Evolutionary conservation across 23 tunicate species (phyloP).

Genomic region (Pegea sp.): DNA sequence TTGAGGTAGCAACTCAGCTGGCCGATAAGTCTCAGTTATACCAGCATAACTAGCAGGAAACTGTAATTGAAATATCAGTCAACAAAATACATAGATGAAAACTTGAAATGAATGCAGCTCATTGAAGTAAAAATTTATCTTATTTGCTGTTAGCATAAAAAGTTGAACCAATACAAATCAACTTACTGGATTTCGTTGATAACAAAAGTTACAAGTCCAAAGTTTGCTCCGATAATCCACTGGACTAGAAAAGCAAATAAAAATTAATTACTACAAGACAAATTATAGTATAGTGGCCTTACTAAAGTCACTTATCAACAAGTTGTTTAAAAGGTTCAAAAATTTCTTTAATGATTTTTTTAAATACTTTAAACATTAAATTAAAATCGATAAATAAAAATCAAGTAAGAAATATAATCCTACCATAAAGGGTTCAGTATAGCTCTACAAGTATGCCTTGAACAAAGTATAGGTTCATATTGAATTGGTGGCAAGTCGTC

Average conservation of each 20-base stretch:
- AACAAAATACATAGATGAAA: neutral
- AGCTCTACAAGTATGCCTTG: slow-evolving; percentile 81
- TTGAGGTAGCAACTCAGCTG: slow-evolving; percentile 94
- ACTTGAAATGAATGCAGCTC: neutral
- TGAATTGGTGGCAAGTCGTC: slow-evolving; percentile 78
- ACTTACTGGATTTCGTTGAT: slow-evolving; percentile 87
- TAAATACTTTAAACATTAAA: no score
- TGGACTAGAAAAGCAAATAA: slow-evolving; percentile 41
- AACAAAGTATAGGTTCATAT: slow-evolving; percentile 80
- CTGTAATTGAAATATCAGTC: slow-evolving; percentile 11
- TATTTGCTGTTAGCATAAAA: neutral
- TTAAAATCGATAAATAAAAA: no score
- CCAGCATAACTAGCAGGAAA: slow-evolving; percentile 83
- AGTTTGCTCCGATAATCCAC: slow-evolving; percentile 92
- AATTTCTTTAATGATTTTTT: no score
- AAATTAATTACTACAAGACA: no score
- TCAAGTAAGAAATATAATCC: neutral
- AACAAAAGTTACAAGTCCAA: slow-evolving; percentile 97
- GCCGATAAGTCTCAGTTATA: slow-evolving; percentile 76
- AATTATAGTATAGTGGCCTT: no score
- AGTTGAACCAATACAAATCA: neutral
- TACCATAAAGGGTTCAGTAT: slow-evolving; percentile 85
- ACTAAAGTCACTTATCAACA: no score
- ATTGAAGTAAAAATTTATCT: neutral
- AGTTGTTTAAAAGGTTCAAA: no score